These are phyloP conservation scores for Colletes gigas DNA, from an alignment of 1,140 invertebrate species.

Conservation along the genomic window DNA sequence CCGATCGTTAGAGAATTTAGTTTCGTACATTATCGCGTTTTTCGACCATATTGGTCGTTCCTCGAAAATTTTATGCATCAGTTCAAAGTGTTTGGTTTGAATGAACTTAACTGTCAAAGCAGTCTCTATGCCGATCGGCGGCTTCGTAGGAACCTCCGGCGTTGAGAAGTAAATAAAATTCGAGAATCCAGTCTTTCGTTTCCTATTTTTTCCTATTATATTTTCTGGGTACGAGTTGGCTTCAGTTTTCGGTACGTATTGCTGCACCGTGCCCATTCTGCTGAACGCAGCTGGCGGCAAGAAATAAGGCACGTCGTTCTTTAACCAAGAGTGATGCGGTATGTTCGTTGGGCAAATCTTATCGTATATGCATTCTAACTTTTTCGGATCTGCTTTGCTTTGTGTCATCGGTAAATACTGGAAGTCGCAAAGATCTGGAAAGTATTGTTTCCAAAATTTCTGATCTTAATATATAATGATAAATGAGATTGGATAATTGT, in stretches of 20 bases:
- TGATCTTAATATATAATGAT: slow-evolving; percentile 2
- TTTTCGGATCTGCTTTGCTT: slow-evolving; percentile 75
- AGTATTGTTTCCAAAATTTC: slow-evolving; percentile 43
- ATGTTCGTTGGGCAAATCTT: slow-evolving; percentile 85
- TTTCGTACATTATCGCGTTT: slow-evolving; percentile 86
- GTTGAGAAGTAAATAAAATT: slow-evolving; percentile 82
- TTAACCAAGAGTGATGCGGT: slow-evolving; percentile 84
- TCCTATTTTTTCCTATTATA: slow-evolving; percentile 82
- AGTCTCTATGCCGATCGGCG: slow-evolving; percentile 80
- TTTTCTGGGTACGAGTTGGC: slow-evolving; percentile 71
- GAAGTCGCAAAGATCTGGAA: slow-evolving; percentile 92
- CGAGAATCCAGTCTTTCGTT: slow-evolving; percentile 82
- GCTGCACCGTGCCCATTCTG: slow-evolving; percentile 86
- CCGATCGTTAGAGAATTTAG: slow-evolving; percentile 83
- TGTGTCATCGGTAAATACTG: slow-evolving; percentile 91
- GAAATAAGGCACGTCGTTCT: slow-evolving; percentile 84
- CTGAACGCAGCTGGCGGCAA: slow-evolving; percentile 90
- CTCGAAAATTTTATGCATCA: slow-evolving; percentile 86
- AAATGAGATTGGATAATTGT: slow-evolving; percentile 10
- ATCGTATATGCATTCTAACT: slow-evolving; percentile 84
- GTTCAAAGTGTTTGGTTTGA: slow-evolving; percentile 77
- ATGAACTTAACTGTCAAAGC: slow-evolving; percentile 81
- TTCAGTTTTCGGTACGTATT: slow-evolving; percentile 77
- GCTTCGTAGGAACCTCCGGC: slow-evolving; percentile 81
- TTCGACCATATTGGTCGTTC: slow-evolving; percentile 93